Percentiles rank a stretch among this genome's conserved stretches.
phyloP scores from a whole-genome alignment of 2,113 vertebrate species.

The Sinocyclocheilus maitianheensis region DNA sequence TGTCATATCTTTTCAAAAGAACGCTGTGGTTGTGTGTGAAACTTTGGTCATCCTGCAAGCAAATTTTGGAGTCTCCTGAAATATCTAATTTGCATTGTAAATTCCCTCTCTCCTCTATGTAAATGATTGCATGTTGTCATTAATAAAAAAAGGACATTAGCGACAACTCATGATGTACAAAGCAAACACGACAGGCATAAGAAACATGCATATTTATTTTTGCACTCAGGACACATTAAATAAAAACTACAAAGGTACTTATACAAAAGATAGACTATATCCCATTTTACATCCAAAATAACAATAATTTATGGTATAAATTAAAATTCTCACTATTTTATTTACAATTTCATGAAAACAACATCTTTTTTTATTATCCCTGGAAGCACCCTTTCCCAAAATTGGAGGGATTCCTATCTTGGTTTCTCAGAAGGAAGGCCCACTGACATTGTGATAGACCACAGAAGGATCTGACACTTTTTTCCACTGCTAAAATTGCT shows the following conservation, averaged over 20 bases:
- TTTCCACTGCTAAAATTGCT: constrained; percentile 43
- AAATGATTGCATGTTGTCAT: background rate
- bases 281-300: constrained; percentile 80
- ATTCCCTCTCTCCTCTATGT: background rate
- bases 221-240: constrained; percentile 79
- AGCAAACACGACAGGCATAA: constrained; percentile 59
- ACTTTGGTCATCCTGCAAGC: background rate
- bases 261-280: constrained; percentile 83
- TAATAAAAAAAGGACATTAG: background rate
- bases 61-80: constrained; percentile 1
- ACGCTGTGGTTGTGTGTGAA: background rate
- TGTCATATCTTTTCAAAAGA: background rate
- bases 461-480: constrained; percentile 45
- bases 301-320: constrained; percentile 87
- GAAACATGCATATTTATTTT: constrained; percentile 84
- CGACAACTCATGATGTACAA: background rate
- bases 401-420: constrained; percentile 39
- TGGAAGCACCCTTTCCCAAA: constrained; percentile 33
- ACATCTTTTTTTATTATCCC: constrained; percentile 51
- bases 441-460: constrained; percentile 53
- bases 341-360: constrained; percentile 76
- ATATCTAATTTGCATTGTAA: constrained; percentile 45
- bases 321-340: constrained; percentile 79
- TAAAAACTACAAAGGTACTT: constrained; percentile 80
- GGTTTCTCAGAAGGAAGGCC: constrained; percentile 52